Conservation (phyloP, 2,113 vertebrate species). For the Salvelinus fontinalis region DNA sequence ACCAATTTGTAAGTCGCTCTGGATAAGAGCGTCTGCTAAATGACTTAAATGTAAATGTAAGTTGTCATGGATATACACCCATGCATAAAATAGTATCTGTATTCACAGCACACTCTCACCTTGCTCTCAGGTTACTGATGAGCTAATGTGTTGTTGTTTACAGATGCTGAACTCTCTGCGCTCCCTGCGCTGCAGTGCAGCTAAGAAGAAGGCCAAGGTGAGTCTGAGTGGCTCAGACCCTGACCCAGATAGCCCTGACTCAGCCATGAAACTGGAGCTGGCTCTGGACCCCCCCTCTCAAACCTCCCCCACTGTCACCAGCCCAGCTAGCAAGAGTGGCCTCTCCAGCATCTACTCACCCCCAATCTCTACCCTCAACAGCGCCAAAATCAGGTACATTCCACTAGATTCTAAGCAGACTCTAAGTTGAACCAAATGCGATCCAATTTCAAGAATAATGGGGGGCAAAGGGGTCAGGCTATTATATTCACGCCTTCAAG, state of each 20-base stretch:
- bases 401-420: too few relatives aligned
- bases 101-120: not conserved
- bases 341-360: constrained; percentile 80
- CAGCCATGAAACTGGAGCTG: constrained; percentile 73
- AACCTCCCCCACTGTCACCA: constrained; percentile 73
- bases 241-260: constrained; percentile 84
- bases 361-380: constrained; percentile 59
- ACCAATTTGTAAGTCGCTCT: too few relatives aligned
- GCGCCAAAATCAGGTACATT: constrained; percentile 65
- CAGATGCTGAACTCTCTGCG: constrained; percentile 91
- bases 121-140: not conserved
- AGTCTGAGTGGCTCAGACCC: constrained; percentile 75
- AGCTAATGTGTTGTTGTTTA: not conserved
- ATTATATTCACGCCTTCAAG: too few relatives aligned
- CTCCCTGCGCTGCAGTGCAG: constrained; percentile 85
- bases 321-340: constrained; percentile 81
- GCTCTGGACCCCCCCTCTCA: constrained; percentile 69
- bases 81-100: not conserved
- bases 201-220: constrained; percentile 88
- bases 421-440: too few relatives aligned
- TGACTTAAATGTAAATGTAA: too few relatives aligned
- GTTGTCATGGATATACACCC: not conserved
- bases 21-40: too few relatives aligned
- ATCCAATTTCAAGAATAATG: too few relatives aligned
- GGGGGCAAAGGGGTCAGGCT: too few relatives aligned